These are phyloP conservation scores for Saimiri boliviensis DNA, from an alignment of 2,113 vertebrate species.

Conservation along the genomic window DNA sequence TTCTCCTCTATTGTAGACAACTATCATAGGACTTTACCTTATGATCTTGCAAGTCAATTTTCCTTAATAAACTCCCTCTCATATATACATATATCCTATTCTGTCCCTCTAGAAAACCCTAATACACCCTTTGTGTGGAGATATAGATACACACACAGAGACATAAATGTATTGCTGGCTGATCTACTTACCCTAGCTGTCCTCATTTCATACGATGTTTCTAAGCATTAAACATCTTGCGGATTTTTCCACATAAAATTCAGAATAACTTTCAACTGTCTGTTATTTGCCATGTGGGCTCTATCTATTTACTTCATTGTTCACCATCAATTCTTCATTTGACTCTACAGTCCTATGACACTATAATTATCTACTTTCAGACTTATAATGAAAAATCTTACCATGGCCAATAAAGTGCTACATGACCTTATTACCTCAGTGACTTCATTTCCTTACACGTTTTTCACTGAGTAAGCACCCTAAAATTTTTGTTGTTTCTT, in stretches of 20 bases:
- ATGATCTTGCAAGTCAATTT: too few relatives aligned
- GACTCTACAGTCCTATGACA: not conserved
- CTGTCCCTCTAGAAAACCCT: too few relatives aligned
- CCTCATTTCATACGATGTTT: not conserved
- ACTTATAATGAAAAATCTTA: not conserved
- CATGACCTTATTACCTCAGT: too few relatives aligned
- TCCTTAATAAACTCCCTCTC: too few relatives aligned
- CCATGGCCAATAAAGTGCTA: accelerated
- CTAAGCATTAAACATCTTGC: not conserved
- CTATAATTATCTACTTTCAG: not conserved
- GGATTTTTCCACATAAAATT: not conserved
- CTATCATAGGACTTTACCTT: too few relatives aligned
- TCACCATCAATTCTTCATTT: not conserved
- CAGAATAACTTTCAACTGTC: not conserved
- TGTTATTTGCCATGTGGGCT: not conserved
- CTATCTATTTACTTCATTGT: not conserved
- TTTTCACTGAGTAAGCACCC: not conserved
- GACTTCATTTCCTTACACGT: not conserved
- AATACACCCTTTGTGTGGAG: too few relatives aligned
- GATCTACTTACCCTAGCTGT: not conserved
- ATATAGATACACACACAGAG: not conserved
- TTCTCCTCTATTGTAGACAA: too few relatives aligned
- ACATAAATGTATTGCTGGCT: not conserved
- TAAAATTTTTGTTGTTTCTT: not conserved
- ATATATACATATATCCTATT: too few relatives aligned